Percentiles rank a stretch among this genome's conserved stretches.
Conservation (phyloP, 2,888 invertebrate genomes). For the Arrhopalites spinosus region DNA sequence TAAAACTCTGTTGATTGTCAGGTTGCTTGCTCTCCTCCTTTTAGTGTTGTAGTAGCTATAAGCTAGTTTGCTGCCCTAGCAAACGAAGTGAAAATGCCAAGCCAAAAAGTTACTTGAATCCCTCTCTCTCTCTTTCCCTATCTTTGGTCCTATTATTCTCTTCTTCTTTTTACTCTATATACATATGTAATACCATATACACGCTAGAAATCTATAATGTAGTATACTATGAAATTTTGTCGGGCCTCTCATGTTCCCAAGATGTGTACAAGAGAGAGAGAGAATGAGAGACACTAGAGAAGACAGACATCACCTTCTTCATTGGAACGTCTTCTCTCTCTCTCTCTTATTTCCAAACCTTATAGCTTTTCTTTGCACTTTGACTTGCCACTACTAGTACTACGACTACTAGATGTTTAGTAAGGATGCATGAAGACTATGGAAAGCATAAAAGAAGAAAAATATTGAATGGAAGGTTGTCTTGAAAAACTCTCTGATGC, state of each 20-base stretch:
- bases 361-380: background rate
- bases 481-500: no score
- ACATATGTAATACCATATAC: no score
- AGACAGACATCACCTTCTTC: background rate
- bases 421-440: no score
- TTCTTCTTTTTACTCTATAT: slow-evolving; percentile 10
- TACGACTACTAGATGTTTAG: no score
- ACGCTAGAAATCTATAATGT: no score
- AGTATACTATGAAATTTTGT: no score
- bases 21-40: slow-evolving; percentile 25
- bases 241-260: background rate
- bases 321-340: background rate
- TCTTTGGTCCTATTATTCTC: slow-evolving; percentile 11
- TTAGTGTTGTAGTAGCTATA: slow-evolving; percentile 1
- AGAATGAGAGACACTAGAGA: background rate
- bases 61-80: no score
- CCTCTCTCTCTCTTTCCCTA: slow-evolving; percentile 25
- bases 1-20: slow-evolving; percentile 28
- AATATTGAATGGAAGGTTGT: no score
- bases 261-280: background rate
- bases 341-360: no score
- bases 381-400: background rate
- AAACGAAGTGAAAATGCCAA: slow-evolving; percentile 38
- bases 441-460: no score
- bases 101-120: slow-evolving; percentile 31